Evolutionary conservation across 2,888 invertebrate genomes (phyloP), one percentile per base, ranked within the genome.

Genomic region (Apantesis nais): DNA sequence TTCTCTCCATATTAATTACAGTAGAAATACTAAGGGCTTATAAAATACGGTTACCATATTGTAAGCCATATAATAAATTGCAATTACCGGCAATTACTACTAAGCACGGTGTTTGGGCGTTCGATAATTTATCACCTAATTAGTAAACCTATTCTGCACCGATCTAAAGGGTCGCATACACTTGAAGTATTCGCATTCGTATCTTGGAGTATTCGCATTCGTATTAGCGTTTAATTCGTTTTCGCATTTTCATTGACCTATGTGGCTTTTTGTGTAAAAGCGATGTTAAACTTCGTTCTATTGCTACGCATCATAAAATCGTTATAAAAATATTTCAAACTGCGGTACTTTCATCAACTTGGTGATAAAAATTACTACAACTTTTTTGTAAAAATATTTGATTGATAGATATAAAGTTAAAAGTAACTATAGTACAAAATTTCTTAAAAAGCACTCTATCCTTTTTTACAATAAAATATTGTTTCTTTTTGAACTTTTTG

Each of bases 81-180:
- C 84, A 88, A 89, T 89, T 88, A 86, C 83, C 74, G 71, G 79
- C 84, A 85, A 88, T 87, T 87, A 86, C 83, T 74, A 74, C 77
- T 73, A 75, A 80, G 75, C 85, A 79, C 83, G 84, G 82, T 79
- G 87, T 84, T 84, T 80, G 80, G 79, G 84, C 82, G 82, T 79
- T 74, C 82, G 71, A 75, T 77, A 81, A 85, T 87, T 87, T 88
- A 88, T 86, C 79, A 77, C 82, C 83, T 89, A 87, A 89, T 88
- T 86, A 77, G 78, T 72, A 64, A 52, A 44, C 62, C 67, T 70
- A 69, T 70, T 73, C 69, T 66, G 25, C 37, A 60, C 37, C 19
- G 60, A 3, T 37, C 41, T 70, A 58, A 71, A 67, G 67, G 44
- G 2, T n/a, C 19, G 44, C 22, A 29, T 44, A 63, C 70, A 70